Evolutionary conservation across 2,113 vertebrate genomes (phyloP).

Genomic region (Archocentrus centrarchus): DNA sequence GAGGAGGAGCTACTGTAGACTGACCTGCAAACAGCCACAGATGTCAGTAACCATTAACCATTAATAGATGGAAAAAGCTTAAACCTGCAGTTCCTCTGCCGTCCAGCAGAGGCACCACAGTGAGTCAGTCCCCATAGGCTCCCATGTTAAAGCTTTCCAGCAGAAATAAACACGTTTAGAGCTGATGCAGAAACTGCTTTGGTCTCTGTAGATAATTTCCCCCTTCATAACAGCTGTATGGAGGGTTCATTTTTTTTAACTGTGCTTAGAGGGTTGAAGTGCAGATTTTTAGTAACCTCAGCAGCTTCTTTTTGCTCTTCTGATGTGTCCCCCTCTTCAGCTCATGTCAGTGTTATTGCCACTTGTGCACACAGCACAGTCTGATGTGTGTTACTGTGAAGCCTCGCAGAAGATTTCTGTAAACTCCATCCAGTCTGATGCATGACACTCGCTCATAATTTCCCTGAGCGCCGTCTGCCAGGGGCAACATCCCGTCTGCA

Average conservation of each 20-base stretch:
- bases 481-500: background rate
- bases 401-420: background rate
- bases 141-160: background rate
- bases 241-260: background rate
- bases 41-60: no score
- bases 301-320: background rate
- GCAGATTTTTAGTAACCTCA: background rate
- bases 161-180: background rate
- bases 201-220: background rate
- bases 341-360: background rate
- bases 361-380: background rate
- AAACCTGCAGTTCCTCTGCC: background rate
- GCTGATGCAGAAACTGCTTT: background rate
- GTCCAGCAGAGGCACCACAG: background rate
- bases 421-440: background rate
- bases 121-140: background rate
- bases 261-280: background rate
- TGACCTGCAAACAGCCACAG: no score
- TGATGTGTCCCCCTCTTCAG: background rate
- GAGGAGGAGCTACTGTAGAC: no score
- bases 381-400: background rate
- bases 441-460: constrained; percentile 2
- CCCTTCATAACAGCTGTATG: background rate
- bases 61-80: background rate
- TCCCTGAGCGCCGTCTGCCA: background rate